Conservation (phyloP, 2,888 invertebrate species). For the Podabrus alpinus region DNA sequence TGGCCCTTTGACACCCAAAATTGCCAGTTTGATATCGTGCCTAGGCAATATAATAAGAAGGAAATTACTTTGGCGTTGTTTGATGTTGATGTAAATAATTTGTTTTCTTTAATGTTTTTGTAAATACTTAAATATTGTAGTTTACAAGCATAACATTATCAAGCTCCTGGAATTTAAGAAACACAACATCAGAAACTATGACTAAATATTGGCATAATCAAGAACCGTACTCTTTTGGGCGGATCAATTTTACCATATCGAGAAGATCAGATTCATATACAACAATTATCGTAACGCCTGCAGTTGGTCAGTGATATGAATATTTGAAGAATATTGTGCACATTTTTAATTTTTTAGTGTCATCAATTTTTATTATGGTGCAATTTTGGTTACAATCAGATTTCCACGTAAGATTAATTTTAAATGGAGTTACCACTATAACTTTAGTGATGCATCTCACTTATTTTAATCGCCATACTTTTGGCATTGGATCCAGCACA, state of each 20-base stretch:
- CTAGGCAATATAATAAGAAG: slow-evolving; percentile 69
- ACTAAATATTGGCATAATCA: slow-evolving; percentile 54
- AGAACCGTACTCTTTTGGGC: slow-evolving; percentile 61
- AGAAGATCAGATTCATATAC: slow-evolving; percentile 65
- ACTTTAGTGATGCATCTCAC: slow-evolving; percentile 64
- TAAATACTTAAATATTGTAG: neutral
- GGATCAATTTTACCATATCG: slow-evolving; percentile 58
- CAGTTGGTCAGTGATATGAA: slow-evolving; percentile 54
- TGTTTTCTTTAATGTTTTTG: neutral
- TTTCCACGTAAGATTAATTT: slow-evolving; percentile 66
- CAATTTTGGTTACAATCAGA: slow-evolving; percentile 70
- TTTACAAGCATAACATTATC: neutral
- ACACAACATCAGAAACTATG: neutral
- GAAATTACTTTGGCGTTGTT: slow-evolving; percentile 58
- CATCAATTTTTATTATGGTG: slow-evolving; percentile 64
- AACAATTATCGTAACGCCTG: slow-evolving; percentile 66
- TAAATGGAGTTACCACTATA: slow-evolving; percentile 63
- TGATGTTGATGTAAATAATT: neutral
- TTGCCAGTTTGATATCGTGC: slow-evolving; percentile 71
- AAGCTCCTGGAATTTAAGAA: neutral
- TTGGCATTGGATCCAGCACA: slow-evolving; percentile 59
- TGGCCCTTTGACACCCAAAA: slow-evolving; percentile 80
- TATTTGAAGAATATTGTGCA: neutral
- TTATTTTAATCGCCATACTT: slow-evolving; percentile 64
- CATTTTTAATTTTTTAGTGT: slow-evolving; percentile 53